Evolutionary conservation across 2,888 invertebrate genomes (phyloP), one percentile per base, ranked within the genome.

Genomic region (Macrosoma leucophasiata): DNA sequence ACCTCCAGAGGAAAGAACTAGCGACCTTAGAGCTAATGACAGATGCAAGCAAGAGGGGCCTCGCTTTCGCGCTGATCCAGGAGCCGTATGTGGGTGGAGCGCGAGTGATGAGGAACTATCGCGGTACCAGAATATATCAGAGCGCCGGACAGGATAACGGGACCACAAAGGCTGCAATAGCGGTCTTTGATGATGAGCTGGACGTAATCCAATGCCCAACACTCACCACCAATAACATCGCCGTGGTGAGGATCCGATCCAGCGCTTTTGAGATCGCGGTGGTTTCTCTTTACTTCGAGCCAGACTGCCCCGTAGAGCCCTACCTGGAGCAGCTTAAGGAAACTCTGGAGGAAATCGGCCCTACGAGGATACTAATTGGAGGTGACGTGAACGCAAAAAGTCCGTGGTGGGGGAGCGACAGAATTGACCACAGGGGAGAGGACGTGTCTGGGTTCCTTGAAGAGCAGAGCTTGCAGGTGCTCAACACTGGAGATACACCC

Each of bases 51-150:
- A 18, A 20, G 7, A 2, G 15, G 2, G 14, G 18, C 21, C 12
- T 22, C 3, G 20, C 20, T 1, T 2, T 29, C 0, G 33, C 37
- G 1, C 25, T 45, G 3, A 4, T 45, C 2, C 45, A 45, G 15
- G 45, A 45, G 13, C 41, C 41, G 0, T 44, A 44, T 10, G 27
- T 39, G 6, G 44, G 44, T 4, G 23, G 13, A 8, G 10, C 1
- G 5, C 18, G 22, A 1, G 9, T 10, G 4, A 11, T 45, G 14
- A 30, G 7, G 8, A 6, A 5, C 4, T 11, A 15, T 10, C 17
- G 4, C 7, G 40, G 37, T 8, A 13, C 13, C 2, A 19, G 36
- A n/a, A n/a, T 39, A 13, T 20, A 2, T 4, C 21, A 26, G 27
- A 2, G 5, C 14, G n/a, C n/a, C n/a, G n/a, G n/a, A 4, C 13